Percentiles rank a stretch among this genome's conserved stretches.
These are phyloP conservation scores for Nudaria mundana DNA, from an alignment of 2,888 invertebrate genomes.

Conservation along the genomic window DNA sequence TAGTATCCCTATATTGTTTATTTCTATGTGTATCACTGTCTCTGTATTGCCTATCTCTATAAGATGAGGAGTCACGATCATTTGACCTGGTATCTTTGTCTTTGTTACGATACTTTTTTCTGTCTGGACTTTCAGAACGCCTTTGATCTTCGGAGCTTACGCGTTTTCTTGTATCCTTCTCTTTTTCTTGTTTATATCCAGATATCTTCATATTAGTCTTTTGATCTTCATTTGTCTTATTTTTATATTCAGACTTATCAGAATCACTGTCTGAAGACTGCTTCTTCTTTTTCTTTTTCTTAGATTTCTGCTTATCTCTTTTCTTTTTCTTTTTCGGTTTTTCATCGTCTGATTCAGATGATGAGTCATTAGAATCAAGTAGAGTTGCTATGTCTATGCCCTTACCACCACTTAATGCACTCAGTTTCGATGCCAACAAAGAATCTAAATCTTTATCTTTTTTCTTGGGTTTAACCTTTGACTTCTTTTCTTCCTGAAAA, in stretches of 20 bases:
- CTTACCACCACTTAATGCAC: conserved; percentile 79
- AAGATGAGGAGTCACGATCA: conserved; percentile 13
- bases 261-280: conserved; percentile 18
- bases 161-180: conserved; percentile 30
- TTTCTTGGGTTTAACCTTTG: conserved; percentile 69
- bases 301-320: conserved; percentile 53
- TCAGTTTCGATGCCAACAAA: conserved; percentile 86
- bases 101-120: conserved; percentile 34
- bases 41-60: neutral
- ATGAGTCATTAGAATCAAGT: conserved; percentile 58
- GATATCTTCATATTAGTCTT: conserved; percentile 9
- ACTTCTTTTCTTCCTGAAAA: conserved; percentile 70
- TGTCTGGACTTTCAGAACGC: conserved; percentile 26
- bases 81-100: conserved; percentile 29
- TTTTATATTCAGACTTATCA: conserved; percentile 15
- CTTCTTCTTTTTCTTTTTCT: conserved; percentile 57
- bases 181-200: conserved; percentile 10
- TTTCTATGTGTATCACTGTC: neutral
- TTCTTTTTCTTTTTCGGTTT: conserved; percentile 50
- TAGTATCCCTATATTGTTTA: conserved; percentile 3
- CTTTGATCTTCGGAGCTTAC: conserved; percentile 27
- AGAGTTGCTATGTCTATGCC: conserved; percentile 58
- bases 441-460: conserved; percentile 83
- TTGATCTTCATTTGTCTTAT: conserved; percentile 14
- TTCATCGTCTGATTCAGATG: conserved; percentile 44